Conservation (phyloP, 2,113 vertebrate genomes). For the Silurus glanis region DNA sequence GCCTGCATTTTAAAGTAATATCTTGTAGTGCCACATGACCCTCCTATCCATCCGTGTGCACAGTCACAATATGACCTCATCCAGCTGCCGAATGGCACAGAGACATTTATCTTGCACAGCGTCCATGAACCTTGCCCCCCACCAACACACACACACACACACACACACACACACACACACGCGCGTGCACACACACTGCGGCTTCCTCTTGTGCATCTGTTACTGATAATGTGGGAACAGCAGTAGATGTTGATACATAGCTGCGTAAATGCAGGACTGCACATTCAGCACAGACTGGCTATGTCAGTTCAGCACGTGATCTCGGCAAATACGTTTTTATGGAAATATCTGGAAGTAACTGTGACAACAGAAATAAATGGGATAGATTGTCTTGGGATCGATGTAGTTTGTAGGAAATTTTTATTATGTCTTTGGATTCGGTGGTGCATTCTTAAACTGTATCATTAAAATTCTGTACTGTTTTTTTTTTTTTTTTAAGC, state of each 20-base stretch:
- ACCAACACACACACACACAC: not conserved
- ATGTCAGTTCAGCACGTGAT: conserved; percentile 16
- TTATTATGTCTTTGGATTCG: conserved; percentile 66
- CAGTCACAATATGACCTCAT: conserved; percentile 19
- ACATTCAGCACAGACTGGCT: conserved; percentile 22
- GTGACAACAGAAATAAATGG: not conserved
- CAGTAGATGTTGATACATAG: conserved; percentile 11
- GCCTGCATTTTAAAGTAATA: not conserved
- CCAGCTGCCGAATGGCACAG: conserved; percentile 17
- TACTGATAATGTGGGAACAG: conserved; percentile 36
- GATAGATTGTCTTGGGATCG: not conserved
- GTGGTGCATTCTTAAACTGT: conserved; percentile 75
- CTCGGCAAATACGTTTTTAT: not conserved
- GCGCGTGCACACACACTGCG: not conserved
- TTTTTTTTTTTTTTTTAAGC: conserved; percentile 50
- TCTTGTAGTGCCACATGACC: not conserved
- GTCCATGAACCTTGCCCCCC: conserved; percentile 19
- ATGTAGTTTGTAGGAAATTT: conserved; percentile 40
- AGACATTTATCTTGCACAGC: conserved; percentile 30
- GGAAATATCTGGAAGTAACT: conserved; percentile 10
- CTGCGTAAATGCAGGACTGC: conserved; percentile 23
- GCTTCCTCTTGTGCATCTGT: conserved; percentile 36
- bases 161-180: not conserved
- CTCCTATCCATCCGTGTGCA: not conserved
- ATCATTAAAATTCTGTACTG: conserved; percentile 62